Base-by-base conservation (phyloP, 2,797 vertebrate species). In the Chelon labrosus region DNA sequence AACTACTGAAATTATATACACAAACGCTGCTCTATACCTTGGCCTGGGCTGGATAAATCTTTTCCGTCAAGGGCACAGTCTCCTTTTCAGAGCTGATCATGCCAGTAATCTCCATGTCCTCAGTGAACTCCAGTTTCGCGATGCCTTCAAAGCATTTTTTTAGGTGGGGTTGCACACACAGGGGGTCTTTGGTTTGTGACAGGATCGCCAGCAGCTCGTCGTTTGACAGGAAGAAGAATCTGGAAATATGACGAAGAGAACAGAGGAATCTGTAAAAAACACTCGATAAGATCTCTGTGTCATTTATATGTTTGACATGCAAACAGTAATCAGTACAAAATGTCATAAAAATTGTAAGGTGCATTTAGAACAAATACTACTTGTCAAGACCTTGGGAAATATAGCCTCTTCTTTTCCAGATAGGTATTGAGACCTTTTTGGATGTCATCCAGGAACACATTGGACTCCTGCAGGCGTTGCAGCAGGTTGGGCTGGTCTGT, bases 81-180 rank as follows among this genome's bases (percentile, higher is more conserved):
- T 99, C 98, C 65, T 95, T 95, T 91, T 98, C 97, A 0, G 96
- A 98, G 88, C 97, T 98, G 89, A 97, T 95, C 95, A 98, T 98
- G 78, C 97, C 96, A 4, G 76, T 12, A 5, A 99, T 97, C 70
- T 94, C 95, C 88, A 96, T 51, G 50, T 90, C 81, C 10, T 95
- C 74, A 0, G 92, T 96, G 84, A 98, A 98, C 42, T 97, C 93
- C 77, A 99, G 93, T 73, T 94, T 96, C 63, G 96, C 95, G 0
- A 98, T 98, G 65, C 97, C 97, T 89, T 98, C 96, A 78, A 99
- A 99, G 89, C 97, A 99, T 82, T 98, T 98, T 90, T 97, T 98
- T 50, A 98, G 90, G 82, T 98, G 97, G 0, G 97, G 97, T 73
- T 98, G 97, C 11, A 99, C 97, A 31, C 96, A 94, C 67, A 96